phyloP scores from a whole-genome alignment of 2,888 invertebrate species.

The Metacarcinus magister region DNA sequence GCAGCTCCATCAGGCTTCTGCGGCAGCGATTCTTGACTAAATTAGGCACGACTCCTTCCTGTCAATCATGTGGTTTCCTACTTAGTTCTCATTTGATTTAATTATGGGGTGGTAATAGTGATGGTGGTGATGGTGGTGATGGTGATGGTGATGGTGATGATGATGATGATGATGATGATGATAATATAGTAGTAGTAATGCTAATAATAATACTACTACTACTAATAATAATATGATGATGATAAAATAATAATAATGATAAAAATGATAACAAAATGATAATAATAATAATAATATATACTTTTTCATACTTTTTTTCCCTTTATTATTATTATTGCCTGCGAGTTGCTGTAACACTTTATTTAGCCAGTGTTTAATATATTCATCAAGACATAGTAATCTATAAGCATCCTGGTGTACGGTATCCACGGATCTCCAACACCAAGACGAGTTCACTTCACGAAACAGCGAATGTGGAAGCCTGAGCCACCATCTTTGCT shows the following conservation, averaged over 20 bases:
- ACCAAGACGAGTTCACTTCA: background rate
- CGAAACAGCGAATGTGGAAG: background rate
- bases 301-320: background rate
- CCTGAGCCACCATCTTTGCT: background rate
- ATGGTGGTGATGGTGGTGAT: background rate
- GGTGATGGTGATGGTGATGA: background rate
- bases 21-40: background rate
- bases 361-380: background rate
- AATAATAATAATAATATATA: too few relatives aligned
- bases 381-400: background rate
- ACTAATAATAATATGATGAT: too few relatives aligned
- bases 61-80: background rate
- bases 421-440: background rate
- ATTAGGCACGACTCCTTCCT: background rate
- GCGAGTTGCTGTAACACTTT: background rate
- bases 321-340: background rate
- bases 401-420: background rate
- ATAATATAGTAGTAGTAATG: too few relatives aligned
- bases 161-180: too few relatives aligned
- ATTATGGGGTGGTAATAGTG: background rate
- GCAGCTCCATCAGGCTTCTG: slow-evolving; percentile 14
- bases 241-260: too few relatives aligned
- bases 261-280: too few relatives aligned
- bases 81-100: background rate
- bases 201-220: too few relatives aligned